Base-by-base conservation (phyloP, 2,113 vertebrate species). In the Hipposideros armiger region DNA sequence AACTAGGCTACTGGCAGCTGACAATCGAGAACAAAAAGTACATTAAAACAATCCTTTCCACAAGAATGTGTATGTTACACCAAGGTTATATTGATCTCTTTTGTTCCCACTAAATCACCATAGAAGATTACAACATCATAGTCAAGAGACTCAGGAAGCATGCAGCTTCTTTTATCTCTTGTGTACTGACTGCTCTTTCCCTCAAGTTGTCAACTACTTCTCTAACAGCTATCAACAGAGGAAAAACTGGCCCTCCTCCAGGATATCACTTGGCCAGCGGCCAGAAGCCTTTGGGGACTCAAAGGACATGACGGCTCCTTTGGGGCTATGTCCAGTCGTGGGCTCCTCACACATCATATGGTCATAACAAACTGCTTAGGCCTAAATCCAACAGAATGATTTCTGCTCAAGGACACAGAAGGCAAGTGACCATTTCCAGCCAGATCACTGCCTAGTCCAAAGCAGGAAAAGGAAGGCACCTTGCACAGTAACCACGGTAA, bases 371-470 rank as follows among this genome's bases (percentile, higher is more conserved):
- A 28, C 9, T 64, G 78, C 32, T 67, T 22, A 87, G 69, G 50
- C 36, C 73, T 77, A 89, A 91, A 90, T 84, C 84, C 40, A 78
- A 96, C 47, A 88, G 62, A 96, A 64, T 90, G 36, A 76, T 60
- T 60, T 90, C 70, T 91, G 64, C 84, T 92, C 52, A 64, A 90
- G 92, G 87, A n/a, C 87, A 87, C 85, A 62, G 50, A 28, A 90
- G 73, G 26, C 54, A 89, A 95, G 69, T 72, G 74, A 62, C 47
- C 89, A 50, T 85, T 96, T 90, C n/a, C 45, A 58, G 32, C 66
- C 22, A 80, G 76, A 80, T 84, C 19, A 74, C 70, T 84, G 78
- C 42, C 82, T 69, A 14, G 45, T 91, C 54, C 58, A 87, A 88
- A 80, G 81, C 30, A 95, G 24, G 28, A 73, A 94, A 88, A 54